phyloP scores from a whole-genome alignment of 2,113 vertebrate species.

The Tretioscincus oriximinensis region DNA sequence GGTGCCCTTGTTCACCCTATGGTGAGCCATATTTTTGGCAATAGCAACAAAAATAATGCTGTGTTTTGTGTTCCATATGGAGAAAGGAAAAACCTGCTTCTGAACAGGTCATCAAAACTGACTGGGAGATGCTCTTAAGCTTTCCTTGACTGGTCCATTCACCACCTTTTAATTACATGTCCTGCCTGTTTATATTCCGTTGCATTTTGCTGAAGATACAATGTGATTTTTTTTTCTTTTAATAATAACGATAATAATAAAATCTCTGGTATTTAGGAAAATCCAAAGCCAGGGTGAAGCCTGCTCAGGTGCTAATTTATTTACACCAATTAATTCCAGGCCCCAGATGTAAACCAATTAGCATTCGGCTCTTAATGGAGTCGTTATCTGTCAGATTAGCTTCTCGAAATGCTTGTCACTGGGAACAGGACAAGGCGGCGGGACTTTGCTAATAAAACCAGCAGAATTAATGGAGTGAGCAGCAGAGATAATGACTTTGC shows the following conservation, averaged over 20 bases:
- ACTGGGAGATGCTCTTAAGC: constrained; percentile 64
- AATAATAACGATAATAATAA: constrained; percentile 30
- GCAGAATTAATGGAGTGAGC: constrained; percentile 93
- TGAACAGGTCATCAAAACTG: constrained; percentile 42
- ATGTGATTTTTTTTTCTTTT: neutral
- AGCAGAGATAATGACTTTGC: constrained; percentile 96
- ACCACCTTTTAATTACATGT: constrained; percentile 70
- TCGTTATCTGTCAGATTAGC: constrained; percentile 97
- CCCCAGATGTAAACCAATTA: constrained; percentile 96
- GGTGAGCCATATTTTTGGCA: constrained; percentile 10
- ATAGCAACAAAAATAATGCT: constrained; percentile 43
- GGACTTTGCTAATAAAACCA: constrained; percentile 92
- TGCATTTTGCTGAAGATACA: constrained; percentile 64
- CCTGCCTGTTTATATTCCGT: constrained; percentile 64
- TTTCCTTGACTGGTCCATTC: constrained; percentile 63
- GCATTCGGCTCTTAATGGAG: constrained; percentile 91
- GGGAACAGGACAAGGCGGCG: constrained; percentile 76
- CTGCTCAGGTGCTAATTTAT: constrained; percentile 95
- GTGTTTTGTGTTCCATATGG: constrained; percentile 48
- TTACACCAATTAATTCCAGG: constrained; percentile 94
- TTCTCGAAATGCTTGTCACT: constrained; percentile 87
- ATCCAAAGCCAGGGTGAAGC: constrained; percentile 75
- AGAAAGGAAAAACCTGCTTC: constrained; percentile 53
- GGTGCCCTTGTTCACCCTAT: too few relatives aligned
- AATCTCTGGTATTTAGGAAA: constrained; percentile 72